phyloP scores from a whole-genome alignment of 2,888 invertebrate species.

The Ferdinandea cuprea region DNA sequence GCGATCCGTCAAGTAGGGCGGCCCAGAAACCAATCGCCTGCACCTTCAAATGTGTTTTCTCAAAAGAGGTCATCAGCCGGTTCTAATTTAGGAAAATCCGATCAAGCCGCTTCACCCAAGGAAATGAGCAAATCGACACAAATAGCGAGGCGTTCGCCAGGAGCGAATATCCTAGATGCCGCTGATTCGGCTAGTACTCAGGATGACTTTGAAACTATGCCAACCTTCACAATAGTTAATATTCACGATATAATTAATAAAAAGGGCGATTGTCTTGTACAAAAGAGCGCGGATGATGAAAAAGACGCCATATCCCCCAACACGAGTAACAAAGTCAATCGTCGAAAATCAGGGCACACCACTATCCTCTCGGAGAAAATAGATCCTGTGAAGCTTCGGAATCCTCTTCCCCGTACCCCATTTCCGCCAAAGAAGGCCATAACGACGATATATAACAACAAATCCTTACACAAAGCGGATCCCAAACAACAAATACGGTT shows the following conservation, averaged over 20 bases:
- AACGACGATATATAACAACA: slow-evolving; percentile 35
- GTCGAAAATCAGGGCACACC: slow-evolving; percentile 76
- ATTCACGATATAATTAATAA: slow-evolving; percentile 83
- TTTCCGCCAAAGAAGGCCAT: slow-evolving; percentile 52
- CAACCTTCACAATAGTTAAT: slow-evolving; percentile 83
- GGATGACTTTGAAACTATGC: slow-evolving; percentile 81
- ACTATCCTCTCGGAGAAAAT: slow-evolving; percentile 77
- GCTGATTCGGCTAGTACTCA: slow-evolving; percentile 74
- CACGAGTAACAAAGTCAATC: slow-evolving; percentile 59
- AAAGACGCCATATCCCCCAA: slow-evolving; percentile 55
- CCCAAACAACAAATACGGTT: slow-evolving; percentile 22
- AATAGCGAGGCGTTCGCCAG: slow-evolving; percentile 22
- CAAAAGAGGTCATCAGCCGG: slow-evolving; percentile 37
- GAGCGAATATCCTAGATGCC: slow-evolving; percentile 59
- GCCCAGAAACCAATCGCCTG: slow-evolving; percentile 47
- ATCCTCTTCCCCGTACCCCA: slow-evolving; percentile 62
- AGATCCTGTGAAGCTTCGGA: slow-evolving; percentile 66
- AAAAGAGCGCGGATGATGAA: slow-evolving; percentile 43
- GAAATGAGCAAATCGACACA: slow-evolving; percentile 40
- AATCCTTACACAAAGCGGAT: background rate
- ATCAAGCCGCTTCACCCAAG: slow-evolving; percentile 15
- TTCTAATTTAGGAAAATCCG: slow-evolving; percentile 18
- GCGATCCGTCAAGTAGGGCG: background rate
- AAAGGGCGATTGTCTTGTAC: slow-evolving; percentile 80
- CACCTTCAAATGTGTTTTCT: slow-evolving; percentile 8